phyloP scores from a whole-genome alignment of 2,113 vertebrate species.

The Saguinus imperator region DNA sequence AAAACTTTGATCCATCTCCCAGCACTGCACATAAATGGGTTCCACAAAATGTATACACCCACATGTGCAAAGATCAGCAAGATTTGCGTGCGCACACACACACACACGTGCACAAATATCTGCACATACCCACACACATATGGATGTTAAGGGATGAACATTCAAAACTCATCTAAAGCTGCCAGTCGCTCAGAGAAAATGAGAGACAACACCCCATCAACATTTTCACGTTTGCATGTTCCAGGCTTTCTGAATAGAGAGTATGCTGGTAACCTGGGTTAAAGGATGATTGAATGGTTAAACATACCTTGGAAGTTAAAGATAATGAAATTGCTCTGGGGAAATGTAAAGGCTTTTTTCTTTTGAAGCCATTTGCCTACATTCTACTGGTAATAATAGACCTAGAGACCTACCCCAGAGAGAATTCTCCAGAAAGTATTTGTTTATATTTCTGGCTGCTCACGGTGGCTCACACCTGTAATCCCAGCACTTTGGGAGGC shows the following conservation, averaged over 20 bases:
- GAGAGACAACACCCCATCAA: neutral
- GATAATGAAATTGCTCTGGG: neutral
- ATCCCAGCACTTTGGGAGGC: too few relatives aligned
- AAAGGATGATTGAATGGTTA: neutral
- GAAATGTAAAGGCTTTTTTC: neutral
- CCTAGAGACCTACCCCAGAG: neutral
- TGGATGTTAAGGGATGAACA: neutral
- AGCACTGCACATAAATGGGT: neutral
- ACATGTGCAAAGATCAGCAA: neutral
- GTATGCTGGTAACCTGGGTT: neutral
- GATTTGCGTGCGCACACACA: neutral
- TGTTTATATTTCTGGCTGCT: neutral
- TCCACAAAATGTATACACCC: neutral
- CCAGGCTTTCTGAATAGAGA: neutral
- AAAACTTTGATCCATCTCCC: neutral
- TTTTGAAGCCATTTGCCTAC: neutral
- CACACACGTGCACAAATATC: neutral
- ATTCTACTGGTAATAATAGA: neutral
- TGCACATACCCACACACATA: neutral
- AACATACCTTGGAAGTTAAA: neutral
- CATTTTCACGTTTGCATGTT: neutral
- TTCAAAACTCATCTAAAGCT: neutral
- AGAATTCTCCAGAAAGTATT: neutral
- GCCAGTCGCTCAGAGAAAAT: neutral
- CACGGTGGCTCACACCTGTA: too few relatives aligned